phyloP scores from a whole-genome alignment of 2,113 vertebrate species.

The Varanus komodoensis region DNA sequence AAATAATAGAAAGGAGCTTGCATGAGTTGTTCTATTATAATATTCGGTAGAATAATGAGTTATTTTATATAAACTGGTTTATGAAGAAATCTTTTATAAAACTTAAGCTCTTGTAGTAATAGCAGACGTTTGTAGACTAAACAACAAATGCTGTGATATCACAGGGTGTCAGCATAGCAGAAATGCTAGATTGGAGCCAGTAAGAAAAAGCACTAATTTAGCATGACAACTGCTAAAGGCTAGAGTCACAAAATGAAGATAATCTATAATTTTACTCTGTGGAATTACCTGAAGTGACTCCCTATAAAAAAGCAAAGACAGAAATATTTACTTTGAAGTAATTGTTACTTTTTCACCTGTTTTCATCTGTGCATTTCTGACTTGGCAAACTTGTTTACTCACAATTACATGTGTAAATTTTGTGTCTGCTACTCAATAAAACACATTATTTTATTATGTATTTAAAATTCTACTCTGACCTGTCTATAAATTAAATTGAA shows the following conservation, averaged over 20 bases:
- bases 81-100: background rate
- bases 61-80: background rate
- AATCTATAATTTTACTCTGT: slow-evolving; percentile 14
- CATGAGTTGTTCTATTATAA: background rate
- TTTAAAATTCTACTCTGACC: background rate
- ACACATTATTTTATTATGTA: background rate
- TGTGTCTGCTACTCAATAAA: too few species aligned
- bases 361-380: background rate
- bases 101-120: too few species aligned
- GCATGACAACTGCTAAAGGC: background rate
- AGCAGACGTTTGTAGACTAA: background rate
- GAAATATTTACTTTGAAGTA: slow-evolving; percentile 12
- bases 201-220: background rate
- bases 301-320: background rate
- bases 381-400: background rate
- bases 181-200: background rate
- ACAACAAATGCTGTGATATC: background rate
- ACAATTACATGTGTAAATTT: background rate
- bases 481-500: background rate
- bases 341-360: background rate
- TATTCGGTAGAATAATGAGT: background rate
- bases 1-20: background rate
- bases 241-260: background rate
- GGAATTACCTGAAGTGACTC: background rate
- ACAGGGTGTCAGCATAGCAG: background rate